phyloP scores from a whole-genome alignment of 2,113 vertebrate species.

The Osmerus eperlanus region DNA sequence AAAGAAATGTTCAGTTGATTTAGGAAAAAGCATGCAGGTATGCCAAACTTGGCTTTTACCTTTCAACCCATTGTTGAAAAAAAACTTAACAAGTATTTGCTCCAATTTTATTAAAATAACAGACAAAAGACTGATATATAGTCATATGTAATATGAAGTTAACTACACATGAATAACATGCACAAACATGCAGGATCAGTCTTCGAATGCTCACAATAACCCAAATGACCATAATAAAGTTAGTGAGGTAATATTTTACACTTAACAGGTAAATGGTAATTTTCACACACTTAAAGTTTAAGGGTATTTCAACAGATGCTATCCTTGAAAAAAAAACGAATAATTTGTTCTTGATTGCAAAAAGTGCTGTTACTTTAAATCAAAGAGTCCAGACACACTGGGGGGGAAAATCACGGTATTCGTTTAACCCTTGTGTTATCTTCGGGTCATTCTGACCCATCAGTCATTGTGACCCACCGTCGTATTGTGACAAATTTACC shows the following conservation, averaged over 20 bases:
- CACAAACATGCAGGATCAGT: slow-evolving; percentile 31
- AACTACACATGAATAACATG: slow-evolving; percentile 51
- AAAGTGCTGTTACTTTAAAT: too few species aligned
- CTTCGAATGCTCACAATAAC: background rate
- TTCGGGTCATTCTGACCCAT: too few species aligned
- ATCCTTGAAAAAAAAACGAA: background rate
- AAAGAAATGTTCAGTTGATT: too few species aligned
- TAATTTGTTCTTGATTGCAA: too few species aligned
- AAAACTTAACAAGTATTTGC: background rate
- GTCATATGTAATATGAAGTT: slow-evolving; percentile 2
- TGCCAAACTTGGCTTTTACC: background rate
- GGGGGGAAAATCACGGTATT: slow-evolving; percentile 21
- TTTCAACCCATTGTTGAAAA: background rate
- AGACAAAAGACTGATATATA: slow-evolving; percentile 23
- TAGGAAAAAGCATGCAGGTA: background rate
- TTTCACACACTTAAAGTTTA: slow-evolving; percentile 6
- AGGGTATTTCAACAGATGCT: background rate
- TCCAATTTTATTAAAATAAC: slow-evolving; percentile 51
- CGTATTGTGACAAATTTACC: too few species aligned
- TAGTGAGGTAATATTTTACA: slow-evolving; percentile 2
- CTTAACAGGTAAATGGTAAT: slow-evolving; percentile 1
- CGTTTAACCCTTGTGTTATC: too few species aligned
- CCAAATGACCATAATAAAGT: too few species aligned
- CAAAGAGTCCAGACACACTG: too few species aligned
- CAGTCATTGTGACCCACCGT: too few species aligned